These are phyloP conservation scores for Enteromius thamalakanensis DNA, from an alignment of 2,797 vertebrate species.

Conservation along the genomic window DNA sequence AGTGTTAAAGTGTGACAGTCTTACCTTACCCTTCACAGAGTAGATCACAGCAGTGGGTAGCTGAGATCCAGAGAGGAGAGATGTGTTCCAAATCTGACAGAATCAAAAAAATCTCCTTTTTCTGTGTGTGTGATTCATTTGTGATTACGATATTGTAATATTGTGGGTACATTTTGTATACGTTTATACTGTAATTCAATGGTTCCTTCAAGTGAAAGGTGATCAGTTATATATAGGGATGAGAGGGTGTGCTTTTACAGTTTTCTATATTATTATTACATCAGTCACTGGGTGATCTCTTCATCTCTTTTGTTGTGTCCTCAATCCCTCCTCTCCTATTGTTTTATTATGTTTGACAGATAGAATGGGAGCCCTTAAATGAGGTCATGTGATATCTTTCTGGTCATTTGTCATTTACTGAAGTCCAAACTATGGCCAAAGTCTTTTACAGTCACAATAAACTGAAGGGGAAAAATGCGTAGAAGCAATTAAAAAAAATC, in stretches of 20 bases:
- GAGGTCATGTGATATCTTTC: conserved; percentile 1
- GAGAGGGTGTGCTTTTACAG: conserved; percentile 31
- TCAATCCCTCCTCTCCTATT: neutral
- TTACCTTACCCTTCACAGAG: conserved; percentile 6
- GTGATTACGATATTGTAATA: neutral
- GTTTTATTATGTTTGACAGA: conserved; percentile 4
- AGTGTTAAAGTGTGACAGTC: conserved; percentile 40
- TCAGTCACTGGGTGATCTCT: neutral
- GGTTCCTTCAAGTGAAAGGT: conserved; percentile 45
- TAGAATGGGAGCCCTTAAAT: neutral
- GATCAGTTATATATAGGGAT: conserved; percentile 46
- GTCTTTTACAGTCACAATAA: neutral
- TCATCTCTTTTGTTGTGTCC: neutral
- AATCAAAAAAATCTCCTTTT: neutral
- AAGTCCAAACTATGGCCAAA: neutral
- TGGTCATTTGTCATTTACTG: neutral
- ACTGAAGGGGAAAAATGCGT: too few species aligned
- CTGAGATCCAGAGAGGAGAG: neutral
- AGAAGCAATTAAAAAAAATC: too few species aligned
- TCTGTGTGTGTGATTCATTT: neutral
- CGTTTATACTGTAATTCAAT: neutral
- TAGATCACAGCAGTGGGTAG: conserved; percentile 17
- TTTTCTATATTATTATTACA: neutral
- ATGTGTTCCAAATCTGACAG: neutral
- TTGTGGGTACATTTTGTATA: neutral